A percentile compares a stretch with the other conserved stretches of the same genome.
Conservation (phyloP, 2,113 vertebrate genomes). For the Petrocephalus microphthalmus region DNA sequence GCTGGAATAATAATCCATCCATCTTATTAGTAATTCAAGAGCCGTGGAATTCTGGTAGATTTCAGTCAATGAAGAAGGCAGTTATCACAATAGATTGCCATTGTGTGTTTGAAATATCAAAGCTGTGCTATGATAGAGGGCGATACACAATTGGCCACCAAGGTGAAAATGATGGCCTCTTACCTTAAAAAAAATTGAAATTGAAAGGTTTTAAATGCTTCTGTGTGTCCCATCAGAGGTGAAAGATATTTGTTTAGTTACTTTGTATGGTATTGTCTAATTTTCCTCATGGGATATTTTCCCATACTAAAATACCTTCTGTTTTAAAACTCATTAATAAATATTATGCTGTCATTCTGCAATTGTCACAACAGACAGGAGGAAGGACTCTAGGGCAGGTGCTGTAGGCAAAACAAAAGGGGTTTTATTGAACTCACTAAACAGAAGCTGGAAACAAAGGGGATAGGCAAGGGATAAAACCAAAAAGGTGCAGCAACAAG, state of each 20-base stretch:
- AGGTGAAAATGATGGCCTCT: not conserved
- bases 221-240: not conserved
- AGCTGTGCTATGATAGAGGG: not conserved
- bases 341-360: not conserved
- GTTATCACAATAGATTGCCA: not conserved
- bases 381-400: too few relatives aligned
- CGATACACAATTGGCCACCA: not conserved
- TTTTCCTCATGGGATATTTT: not conserved
- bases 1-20: constrained; percentile 1
- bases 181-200: not conserved
- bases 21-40: not conserved
- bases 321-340: not conserved
- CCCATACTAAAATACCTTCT: not conserved
- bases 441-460: too few relatives aligned
- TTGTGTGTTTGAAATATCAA: constrained; percentile 19
- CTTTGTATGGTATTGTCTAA: not conserved
- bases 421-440: too few relatives aligned
- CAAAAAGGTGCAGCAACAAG: too few relatives aligned
- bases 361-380: too few relatives aligned
- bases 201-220: not conserved
- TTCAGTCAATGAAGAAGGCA: constrained; percentile 1
- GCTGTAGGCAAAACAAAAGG: too few relatives aligned
- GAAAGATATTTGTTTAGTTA: not conserved
- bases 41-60: constrained; percentile 1
- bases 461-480: too few relatives aligned